Evolutionary conservation across 2,797 vertebrate species (phyloP).

Genomic region (Australoheros facetus): DNA sequence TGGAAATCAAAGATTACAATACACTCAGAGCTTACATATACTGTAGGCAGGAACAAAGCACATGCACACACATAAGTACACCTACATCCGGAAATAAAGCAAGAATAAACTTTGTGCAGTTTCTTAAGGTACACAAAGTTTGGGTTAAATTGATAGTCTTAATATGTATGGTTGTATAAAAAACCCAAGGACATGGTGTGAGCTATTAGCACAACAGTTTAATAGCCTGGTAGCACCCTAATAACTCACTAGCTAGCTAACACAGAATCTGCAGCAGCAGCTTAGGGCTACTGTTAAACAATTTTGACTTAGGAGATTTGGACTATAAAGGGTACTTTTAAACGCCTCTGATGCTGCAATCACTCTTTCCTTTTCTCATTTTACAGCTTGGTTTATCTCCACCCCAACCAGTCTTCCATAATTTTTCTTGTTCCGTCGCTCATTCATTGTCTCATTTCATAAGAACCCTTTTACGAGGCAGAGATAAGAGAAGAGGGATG

Average conservation of each 20-base stretch:
- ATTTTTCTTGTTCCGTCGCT: constrained; percentile 39
- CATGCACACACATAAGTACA: neutral
- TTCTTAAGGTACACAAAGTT: constrained; percentile 43
- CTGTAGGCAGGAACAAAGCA: neutral
- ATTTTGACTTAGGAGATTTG: constrained; percentile 53
- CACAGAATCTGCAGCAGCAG: constrained; percentile 41
- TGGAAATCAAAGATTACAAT: constrained; percentile 40
- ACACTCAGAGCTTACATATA: constrained; percentile 20
- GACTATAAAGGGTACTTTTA: constrained; percentile 64
- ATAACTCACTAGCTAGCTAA: constrained; percentile 68
- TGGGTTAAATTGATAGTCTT: constrained; percentile 67
- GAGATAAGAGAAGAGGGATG: constrained; percentile 64
- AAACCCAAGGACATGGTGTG: constrained; percentile 51
- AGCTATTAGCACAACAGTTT: constrained; percentile 61
- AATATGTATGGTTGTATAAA: constrained; percentile 61
- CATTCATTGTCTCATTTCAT: constrained; percentile 67
- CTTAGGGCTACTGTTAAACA: constrained; percentile 67
- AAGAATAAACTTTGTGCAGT: neutral
- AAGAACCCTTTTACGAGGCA: constrained; percentile 59
- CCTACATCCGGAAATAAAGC: constrained; percentile 29
- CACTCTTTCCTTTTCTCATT: constrained; percentile 61
- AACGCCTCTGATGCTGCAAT: constrained; percentile 41
- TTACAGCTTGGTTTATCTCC: constrained; percentile 56
- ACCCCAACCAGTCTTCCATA: constrained; percentile 25
- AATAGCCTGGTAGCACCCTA: constrained; percentile 61